A percentile compares a stretch with the other conserved stretches of the same genome.
Conservation (phyloP, 2,113 vertebrate genomes). For the Diadophis punctatus region DNA sequence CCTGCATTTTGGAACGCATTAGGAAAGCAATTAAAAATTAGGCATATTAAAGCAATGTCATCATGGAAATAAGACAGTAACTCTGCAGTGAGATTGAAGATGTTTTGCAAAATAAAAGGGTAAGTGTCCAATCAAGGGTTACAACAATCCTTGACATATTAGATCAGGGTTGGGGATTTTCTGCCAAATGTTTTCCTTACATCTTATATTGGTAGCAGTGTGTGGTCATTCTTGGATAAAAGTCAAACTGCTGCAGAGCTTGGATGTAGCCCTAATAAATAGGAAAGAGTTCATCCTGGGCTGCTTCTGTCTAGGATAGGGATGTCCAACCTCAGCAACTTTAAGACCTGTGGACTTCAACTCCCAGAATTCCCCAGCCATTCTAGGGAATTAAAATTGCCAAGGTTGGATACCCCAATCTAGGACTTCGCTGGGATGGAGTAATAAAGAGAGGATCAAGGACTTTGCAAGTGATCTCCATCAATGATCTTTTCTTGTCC, state of each 20-base stretch:
- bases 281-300: no score
- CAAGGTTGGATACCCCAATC: neutral
- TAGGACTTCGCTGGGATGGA: conserved; percentile 1
- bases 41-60: neutral
- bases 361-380: no score
- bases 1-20: neutral
- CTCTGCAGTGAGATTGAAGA: neutral
- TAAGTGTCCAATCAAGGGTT: neutral
- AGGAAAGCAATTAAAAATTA: neutral
- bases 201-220: neutral
- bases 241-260: neutral
- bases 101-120: neutral
- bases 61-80: neutral
- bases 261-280: conserved; percentile 17
- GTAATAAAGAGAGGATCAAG: neutral
- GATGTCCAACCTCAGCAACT: no score
- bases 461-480: neutral
- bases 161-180: neutral
- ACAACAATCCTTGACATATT: conserved; percentile 33
- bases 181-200: conserved; percentile 20
- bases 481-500: neutral
- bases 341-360: no score
- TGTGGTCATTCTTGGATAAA: conserved; percentile 9
- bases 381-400: no score
- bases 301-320: no score